Conservation (phyloP, 2,888 invertebrate genomes). For the Ctenicera cuprea region DNA sequence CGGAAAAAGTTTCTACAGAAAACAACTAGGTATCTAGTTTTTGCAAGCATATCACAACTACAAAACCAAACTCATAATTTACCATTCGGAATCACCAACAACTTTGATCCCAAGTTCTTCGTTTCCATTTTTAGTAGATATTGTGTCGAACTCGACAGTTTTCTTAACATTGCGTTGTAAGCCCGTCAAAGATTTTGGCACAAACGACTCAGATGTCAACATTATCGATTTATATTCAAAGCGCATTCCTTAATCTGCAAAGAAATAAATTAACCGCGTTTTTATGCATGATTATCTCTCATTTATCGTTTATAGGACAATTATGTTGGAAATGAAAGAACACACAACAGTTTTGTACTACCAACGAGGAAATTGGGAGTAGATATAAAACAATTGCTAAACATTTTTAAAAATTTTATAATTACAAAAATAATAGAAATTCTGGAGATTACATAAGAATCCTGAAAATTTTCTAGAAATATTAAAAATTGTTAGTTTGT, state of each 20-base stretch:
- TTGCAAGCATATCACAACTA: slow-evolving; percentile 15
- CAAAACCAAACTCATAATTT: slow-evolving; percentile 46
- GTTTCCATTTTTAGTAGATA: slow-evolving; percentile 55
- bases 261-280: slow-evolving; percentile 24
- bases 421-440: too few species aligned
- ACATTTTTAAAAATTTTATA: too few species aligned
- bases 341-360: too few species aligned
- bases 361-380: too few species aligned
- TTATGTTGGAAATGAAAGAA: too few species aligned
- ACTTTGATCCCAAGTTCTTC: slow-evolving; percentile 56
- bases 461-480: too few species aligned
- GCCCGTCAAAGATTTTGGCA: slow-evolving; percentile 31
- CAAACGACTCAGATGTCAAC: slow-evolving; percentile 30
- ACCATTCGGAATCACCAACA: slow-evolving; percentile 61
- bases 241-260: slow-evolving; percentile 40
- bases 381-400: too few species aligned
- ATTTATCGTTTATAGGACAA: neutral
- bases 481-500: too few species aligned
- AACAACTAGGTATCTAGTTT: slow-evolving; percentile 2
- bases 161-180: slow-evolving; percentile 54
- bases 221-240: slow-evolving; percentile 40
- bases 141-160: slow-evolving; percentile 63
- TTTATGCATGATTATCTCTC: neutral
- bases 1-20: neutral
- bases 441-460: too few species aligned